phyloP scores from a whole-genome alignment of 2,888 invertebrate species.

The Dione juno region DNA sequence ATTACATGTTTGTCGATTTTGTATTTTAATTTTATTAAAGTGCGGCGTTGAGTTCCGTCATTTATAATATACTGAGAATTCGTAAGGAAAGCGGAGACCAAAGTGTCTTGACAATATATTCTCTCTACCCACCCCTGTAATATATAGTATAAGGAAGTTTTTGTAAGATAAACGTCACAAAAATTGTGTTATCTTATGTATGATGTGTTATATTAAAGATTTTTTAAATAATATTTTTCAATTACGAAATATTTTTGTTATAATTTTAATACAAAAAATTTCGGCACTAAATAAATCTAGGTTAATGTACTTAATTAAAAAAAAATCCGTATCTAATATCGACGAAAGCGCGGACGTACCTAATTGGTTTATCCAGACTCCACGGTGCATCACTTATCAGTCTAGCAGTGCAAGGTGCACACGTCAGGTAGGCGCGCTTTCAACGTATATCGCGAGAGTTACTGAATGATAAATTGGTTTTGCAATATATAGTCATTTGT shows the following conservation, averaged over 20 bases:
- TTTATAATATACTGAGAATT: too few species aligned
- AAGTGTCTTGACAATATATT: too few species aligned
- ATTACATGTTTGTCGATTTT: background rate
- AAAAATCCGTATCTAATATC: background rate
- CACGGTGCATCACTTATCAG: constrained; percentile 3
- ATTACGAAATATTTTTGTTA: too few species aligned
- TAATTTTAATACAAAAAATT: too few species aligned
- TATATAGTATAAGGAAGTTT: too few species aligned
- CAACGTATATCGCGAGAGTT: background rate
- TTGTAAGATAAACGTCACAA: too few species aligned
- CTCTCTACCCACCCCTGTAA: too few species aligned
- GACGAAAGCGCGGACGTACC: background rate
- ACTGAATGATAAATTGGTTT: background rate
- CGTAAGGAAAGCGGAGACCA: too few species aligned
- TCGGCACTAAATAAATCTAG: too few species aligned
- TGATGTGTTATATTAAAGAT: too few species aligned
- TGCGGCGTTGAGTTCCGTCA: background rate
- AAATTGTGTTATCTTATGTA: too few species aligned
- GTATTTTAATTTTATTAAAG: background rate
- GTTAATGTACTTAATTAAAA: background rate
- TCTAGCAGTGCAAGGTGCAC: constrained; percentile 9
- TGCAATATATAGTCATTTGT: background rate
- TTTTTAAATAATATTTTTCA: too few species aligned
- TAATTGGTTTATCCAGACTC: constrained; percentile 11
- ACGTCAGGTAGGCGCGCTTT: background rate